Evolutionary conservation across 37 sponge, comb jelly and placozoan species (phyloP), one percentile per base, ranked within the genome.

Genomic region (Halichondria panicea): DNA sequence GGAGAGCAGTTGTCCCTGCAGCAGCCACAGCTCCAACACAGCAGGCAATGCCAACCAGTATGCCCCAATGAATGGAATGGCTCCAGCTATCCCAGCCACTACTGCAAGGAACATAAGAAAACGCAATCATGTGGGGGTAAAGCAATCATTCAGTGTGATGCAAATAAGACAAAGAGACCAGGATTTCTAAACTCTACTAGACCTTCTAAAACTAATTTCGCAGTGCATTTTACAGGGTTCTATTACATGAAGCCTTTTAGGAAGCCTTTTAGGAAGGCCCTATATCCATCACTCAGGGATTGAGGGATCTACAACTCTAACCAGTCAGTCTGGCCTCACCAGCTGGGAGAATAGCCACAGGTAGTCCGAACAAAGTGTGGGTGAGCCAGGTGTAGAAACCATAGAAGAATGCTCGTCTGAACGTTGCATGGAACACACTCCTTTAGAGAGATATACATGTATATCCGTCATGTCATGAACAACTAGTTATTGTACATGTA

Each of bases 21-120:
- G 84, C 38, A 97, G 72, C 95, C 95, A 92, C 43, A 97, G 81
- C 74, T 92, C 91, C 74, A 95, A 74, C 30, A 85, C 79, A 42
- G 93, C 99, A 13, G 95, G 93, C 0, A 97, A 81, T n/a, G 93
- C 68, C 0, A 77, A 70, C 93, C 95, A 89, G 71, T 97, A 97
- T 19, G 96, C 64, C 21, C 99, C 95, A 28, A 95, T 67, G 38
- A 97, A 87, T 22, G 99, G 99, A 3, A 97, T 65, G 30, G 90
- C 91, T 18, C 88, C 93, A 58, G 84, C 84, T 13, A 94, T 39
- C n/a, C 84, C 93, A 41, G 93, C 95, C 57, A 97, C 61, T 9
- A 80, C 92, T 90, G 43, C 55, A 64, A 36, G 43, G 42, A 33
- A 66, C 68, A 34, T 27, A 28, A n/a, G n/a, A n/a, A n/a, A n/a